A percentile compares a stretch with the other conserved stretches of the same genome.
These are phyloP conservation scores for Sebastes trivittatus DNA, from an alignment of 2,797 vertebrate genomes.

Conservation along the genomic window DNA sequence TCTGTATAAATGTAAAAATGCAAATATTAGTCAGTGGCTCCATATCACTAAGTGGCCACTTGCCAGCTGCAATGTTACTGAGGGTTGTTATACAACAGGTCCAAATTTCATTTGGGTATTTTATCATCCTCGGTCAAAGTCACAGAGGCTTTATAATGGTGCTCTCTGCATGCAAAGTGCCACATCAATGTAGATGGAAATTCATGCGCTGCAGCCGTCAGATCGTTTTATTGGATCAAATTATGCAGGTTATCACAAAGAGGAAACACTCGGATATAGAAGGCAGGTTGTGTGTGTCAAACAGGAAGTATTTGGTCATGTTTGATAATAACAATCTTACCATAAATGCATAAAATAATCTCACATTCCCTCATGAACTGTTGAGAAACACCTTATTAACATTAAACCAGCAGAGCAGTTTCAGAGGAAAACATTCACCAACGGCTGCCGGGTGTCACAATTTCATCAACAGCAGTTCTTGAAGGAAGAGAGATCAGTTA, in stretches of 20 bases:
- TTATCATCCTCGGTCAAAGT: conserved; percentile 50
- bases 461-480: conserved; percentile 1
- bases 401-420: not conserved
- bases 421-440: not conserved
- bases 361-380: not conserved
- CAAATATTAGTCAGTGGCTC: conserved; percentile 51
- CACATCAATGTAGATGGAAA: conserved; percentile 33
- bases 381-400: not conserved
- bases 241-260: conserved; percentile 28
- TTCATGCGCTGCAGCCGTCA: conserved; percentile 10
- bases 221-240: conserved; percentile 27
- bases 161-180: conserved; percentile 55
- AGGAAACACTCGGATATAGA: conserved; percentile 4
- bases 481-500: not conserved
- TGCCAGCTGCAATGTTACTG: conserved; percentile 36
- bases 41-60: conserved; percentile 58
- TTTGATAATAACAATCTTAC: not conserved
- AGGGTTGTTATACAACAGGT: conserved; percentile 38
- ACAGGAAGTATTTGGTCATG: conserved; percentile 6
- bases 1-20: conserved; percentile 56
- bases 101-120: conserved; percentile 52
- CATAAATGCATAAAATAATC: not conserved
- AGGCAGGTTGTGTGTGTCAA: conserved; percentile 21
- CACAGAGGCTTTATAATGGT: conserved; percentile 21
- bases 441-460: not conserved